These are phyloP conservation scores for Cerceris ruficornis DNA, from an alignment of 2,888 invertebrate genomes.

Conservation along the genomic window DNA sequence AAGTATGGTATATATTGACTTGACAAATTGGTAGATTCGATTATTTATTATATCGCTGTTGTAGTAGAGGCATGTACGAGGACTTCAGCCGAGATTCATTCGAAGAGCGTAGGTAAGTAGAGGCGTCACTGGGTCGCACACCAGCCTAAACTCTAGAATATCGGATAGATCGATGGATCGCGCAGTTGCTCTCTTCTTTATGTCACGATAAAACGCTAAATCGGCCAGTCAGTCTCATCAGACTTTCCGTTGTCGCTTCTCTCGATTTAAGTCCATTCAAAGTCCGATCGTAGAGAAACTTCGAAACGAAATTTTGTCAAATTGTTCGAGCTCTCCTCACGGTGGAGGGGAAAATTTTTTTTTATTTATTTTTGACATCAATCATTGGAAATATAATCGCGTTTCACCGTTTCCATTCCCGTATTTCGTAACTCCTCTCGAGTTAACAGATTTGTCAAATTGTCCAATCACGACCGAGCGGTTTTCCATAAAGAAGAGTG, in stretches of 20 bases:
- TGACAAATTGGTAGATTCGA: constrained; percentile 71
- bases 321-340: too few relatives aligned
- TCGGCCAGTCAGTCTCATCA: not conserved
- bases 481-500: constrained; percentile 53
- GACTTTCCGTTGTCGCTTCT: not conserved
- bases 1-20: constrained; percentile 69
- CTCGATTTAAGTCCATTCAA: too few relatives aligned
- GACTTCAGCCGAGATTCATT: constrained; percentile 94
- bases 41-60: constrained; percentile 80
- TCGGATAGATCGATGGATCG: constrained; percentile 32
- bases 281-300: too few relatives aligned
- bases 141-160: constrained; percentile 61
- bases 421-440: too few relatives aligned
- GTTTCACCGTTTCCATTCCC: too few relatives aligned
- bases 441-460: not conserved
- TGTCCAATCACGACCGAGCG: constrained; percentile 1
- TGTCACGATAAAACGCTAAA: constrained; percentile 27
- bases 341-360: not conserved
- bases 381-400: too few relatives aligned
- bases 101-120: constrained; percentile 90
- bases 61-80: constrained; percentile 89
- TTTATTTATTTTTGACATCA: too few relatives aligned
- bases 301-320: too few relatives aligned
- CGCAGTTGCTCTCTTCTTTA: constrained; percentile 57
- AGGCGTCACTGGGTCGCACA: constrained; percentile 65